Conservation (phyloP, 2,113 vertebrate species). For the Isichthys henryi region DNA sequence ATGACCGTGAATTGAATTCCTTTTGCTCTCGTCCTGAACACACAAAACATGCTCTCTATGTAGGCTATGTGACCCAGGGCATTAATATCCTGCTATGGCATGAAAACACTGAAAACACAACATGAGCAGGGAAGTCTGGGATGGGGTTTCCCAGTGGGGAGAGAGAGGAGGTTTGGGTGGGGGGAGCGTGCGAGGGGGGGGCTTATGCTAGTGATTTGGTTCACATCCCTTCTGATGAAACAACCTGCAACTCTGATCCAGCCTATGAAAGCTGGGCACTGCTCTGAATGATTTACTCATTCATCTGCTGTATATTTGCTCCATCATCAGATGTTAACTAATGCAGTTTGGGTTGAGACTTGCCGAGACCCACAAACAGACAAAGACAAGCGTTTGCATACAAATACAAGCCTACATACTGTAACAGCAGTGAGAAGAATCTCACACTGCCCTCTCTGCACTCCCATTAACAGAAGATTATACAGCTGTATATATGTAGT, state of each 20-base stretch:
- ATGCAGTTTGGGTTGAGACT: not conserved
- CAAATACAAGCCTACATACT: not conserved
- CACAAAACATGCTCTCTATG: not conserved
- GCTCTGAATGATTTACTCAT: not conserved
- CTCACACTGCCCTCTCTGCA: not conserved
- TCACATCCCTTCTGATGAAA: slow-evolving; percentile 18
- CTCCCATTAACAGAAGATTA: not conserved
- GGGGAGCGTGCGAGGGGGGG: not conserved
- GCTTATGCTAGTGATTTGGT: not conserved
- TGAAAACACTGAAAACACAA: not conserved
- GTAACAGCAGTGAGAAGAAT: not conserved
- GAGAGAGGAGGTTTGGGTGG: not conserved
- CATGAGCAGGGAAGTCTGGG: not conserved
- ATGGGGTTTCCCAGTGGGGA: not conserved
- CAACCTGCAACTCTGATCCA: not conserved
- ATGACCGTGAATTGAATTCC: not conserved
- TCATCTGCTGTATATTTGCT: not conserved
- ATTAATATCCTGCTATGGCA: not conserved
- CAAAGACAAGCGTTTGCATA: not conserved
- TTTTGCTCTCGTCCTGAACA: not conserved
- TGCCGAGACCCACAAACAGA: not conserved
- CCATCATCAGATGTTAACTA: not conserved
- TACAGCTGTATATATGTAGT: not conserved
- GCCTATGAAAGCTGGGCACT: not conserved
- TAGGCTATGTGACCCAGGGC: not conserved